Percentiles rank a stretch among this genome's conserved stretches.
Conservation (phyloP, 2,888 invertebrate genomes). For the Cremastinae sp. region DNA sequence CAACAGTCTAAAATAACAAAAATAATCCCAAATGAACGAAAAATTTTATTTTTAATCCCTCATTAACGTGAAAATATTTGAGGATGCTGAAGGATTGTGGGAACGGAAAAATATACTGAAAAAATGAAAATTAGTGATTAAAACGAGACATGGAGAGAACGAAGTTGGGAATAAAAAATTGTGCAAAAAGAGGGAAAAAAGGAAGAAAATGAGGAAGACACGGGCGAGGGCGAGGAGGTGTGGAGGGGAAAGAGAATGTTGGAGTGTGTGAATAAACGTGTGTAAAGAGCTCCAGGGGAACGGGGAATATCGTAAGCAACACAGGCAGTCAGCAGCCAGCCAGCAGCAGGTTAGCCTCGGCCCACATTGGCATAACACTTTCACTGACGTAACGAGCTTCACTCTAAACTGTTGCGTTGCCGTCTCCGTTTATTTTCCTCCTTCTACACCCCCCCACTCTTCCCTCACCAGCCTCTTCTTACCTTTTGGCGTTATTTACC, state of each 20-base stretch:
- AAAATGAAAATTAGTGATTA: too few species aligned
- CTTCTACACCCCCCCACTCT: conserved; percentile 58
- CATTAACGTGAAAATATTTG: too few species aligned
- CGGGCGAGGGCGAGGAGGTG: conserved; percentile 6
- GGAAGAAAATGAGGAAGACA: neutral
- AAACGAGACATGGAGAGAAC: too few species aligned
- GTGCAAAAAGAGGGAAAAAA: neutral
- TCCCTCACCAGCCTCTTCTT: conserved; percentile 4
- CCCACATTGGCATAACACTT: conserved; percentile 80
- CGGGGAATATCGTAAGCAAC: conserved; percentile 68
- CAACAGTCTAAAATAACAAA: too few species aligned
- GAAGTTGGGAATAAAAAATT: too few species aligned
- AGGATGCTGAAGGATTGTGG: too few species aligned
- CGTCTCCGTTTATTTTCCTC: conserved; percentile 62
- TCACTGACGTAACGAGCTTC: conserved; percentile 80
- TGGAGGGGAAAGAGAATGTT: conserved; percentile 11
- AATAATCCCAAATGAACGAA: too few species aligned
- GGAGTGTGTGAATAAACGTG: conserved; percentile 52
- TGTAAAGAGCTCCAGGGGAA: conserved; percentile 48
- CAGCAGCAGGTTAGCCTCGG: conserved; percentile 80
- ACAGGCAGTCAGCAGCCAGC: conserved; percentile 78
- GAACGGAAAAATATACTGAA: too few species aligned
- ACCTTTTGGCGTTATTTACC: conserved; percentile 53
- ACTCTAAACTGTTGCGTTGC: conserved; percentile 79
- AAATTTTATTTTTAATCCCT: too few species aligned